Base-by-base conservation (phyloP, 1,140 invertebrate genomes). In the Zaprionus inermis region DNA sequence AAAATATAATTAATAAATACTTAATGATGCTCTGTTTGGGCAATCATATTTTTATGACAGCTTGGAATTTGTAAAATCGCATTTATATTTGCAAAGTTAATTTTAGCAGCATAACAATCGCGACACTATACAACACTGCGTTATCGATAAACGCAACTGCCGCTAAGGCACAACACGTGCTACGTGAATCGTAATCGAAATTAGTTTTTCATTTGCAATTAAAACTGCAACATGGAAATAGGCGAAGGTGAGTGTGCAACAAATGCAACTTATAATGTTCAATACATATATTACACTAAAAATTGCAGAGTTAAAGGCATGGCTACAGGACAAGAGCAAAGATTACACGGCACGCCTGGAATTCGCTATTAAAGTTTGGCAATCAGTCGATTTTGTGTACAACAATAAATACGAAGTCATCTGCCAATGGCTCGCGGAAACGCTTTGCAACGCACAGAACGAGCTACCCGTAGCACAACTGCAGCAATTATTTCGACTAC, bases 301-400 rank as follows among this genome's bases (percentile, higher is more conserved):
- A 44, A 32, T 51, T 28, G 1, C 55, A 92, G 91, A 89, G 70
- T 73, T 91, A 18, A 70, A 30, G 34, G 57, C 79, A 68, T 91
- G 90, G 91, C 71, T 92, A 22, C 28, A 63, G 30, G 75, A 70
- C 55, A 60, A 34, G 5, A 58, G 18, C 44, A 88, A 90, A 22
- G 20, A 61, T 6, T 90, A 75, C 11, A 22, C 63, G 11, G 64
- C 79, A 57, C 90, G 84, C 58, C 32, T 92, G 22, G 74, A 78
- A 9, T 92, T 92, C 52, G 81, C 88, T 4, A 70, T 91, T 2
- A 91, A 91, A 57, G 78, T 80, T 5, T 92, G 91, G 90, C 85
- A 85, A 59, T 92, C 91, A 0, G 71, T 79, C 2, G 91, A 92
- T 30, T 92, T 91, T n/a, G 64, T 69, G 2, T 76, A 90, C 22